Evolutionary conservation across 2,888 invertebrate genomes (phyloP).

Genomic region (Drosophila longiperda): DNA sequence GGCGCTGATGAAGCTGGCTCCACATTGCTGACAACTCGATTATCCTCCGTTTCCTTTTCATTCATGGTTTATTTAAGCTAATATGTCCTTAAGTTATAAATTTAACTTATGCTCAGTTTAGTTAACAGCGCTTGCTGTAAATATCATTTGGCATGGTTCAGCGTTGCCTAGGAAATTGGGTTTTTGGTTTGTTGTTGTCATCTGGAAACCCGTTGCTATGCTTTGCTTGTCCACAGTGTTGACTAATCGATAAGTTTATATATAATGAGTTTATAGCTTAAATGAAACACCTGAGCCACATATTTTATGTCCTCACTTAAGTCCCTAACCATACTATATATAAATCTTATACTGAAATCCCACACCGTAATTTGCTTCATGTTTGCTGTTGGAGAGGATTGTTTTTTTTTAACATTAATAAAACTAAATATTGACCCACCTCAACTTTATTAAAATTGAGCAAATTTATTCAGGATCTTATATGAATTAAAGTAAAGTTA

Average conservation of each 20-base stretch:
- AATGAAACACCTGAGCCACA: neutral
- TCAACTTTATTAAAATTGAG: neutral
- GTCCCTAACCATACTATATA: too few species aligned
- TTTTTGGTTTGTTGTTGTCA: neutral
- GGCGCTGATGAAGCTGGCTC: conserved; percentile 39
- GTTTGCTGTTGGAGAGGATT: neutral
- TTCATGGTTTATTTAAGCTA: conserved; percentile 30
- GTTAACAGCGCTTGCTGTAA: neutral
- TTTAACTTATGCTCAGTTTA: neutral
- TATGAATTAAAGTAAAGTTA: neutral
- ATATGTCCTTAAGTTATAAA: neutral
- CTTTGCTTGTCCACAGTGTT: neutral
- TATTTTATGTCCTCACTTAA: neutral
- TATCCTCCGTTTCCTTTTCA: conserved; percentile 24
- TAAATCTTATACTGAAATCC: neutral
- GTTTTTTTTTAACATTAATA: neutral
- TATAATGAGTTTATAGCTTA: neutral
- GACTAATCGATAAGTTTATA: neutral
- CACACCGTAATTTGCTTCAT: neutral
- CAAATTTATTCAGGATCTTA: neutral
- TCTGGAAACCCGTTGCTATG: conserved; percentile 15
- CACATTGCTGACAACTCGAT: neutral
- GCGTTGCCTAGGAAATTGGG: conserved; percentile 42
- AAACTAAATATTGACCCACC: neutral
- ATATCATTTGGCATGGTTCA: conserved; percentile 35